Evolutionary conservation across 1,140 invertebrate species (phyloP).

Genomic region (Drosophila gunungcola): DNA sequence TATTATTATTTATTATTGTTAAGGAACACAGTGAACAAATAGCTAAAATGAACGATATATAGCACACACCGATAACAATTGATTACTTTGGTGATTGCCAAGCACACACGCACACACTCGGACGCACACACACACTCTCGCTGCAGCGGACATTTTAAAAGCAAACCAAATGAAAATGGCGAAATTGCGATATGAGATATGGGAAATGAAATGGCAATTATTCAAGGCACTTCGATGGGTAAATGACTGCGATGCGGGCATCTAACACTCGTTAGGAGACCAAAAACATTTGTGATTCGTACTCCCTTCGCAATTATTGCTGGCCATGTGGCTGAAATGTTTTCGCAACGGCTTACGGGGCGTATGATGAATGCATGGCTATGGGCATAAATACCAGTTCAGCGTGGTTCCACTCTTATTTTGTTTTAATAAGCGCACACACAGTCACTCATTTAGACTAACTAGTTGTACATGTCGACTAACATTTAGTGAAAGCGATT

Average conservation of each 20-base stretch:
- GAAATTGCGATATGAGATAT: conserved; percentile 22
- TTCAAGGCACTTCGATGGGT: conserved; percentile 41
- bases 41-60: conserved; percentile 61
- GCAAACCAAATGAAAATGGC: conserved; percentile 25
- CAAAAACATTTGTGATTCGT: conserved; percentile 34
- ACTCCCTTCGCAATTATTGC: conserved; percentile 19
- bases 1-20: conserved; percentile 45
- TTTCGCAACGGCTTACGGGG: conserved; percentile 32
- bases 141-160: conserved; percentile 15
- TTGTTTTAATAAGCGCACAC: conserved; percentile 17
- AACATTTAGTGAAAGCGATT: conserved; percentile 59
- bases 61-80: conserved; percentile 71
- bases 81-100: conserved; percentile 72
- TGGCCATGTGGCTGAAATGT: conserved; percentile 4
- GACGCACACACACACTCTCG: conserved; percentile 4
- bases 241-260: conserved; percentile 17
- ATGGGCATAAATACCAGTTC: conserved; percentile 28
- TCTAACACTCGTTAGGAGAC: conserved; percentile 15
- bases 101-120: conserved; percentile 18
- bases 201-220: conserved; percentile 64
- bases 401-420: conserved; percentile 17
- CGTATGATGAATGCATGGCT: conserved; percentile 41
- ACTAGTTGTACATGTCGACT: conserved; percentile 47
- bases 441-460: conserved; percentile 31
- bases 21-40: conserved; percentile 68